These are phyloP conservation scores for Corythornis madagascariensis DNA, from an alignment of 2,113 vertebrate genomes.

Conservation along the genomic window DNA sequence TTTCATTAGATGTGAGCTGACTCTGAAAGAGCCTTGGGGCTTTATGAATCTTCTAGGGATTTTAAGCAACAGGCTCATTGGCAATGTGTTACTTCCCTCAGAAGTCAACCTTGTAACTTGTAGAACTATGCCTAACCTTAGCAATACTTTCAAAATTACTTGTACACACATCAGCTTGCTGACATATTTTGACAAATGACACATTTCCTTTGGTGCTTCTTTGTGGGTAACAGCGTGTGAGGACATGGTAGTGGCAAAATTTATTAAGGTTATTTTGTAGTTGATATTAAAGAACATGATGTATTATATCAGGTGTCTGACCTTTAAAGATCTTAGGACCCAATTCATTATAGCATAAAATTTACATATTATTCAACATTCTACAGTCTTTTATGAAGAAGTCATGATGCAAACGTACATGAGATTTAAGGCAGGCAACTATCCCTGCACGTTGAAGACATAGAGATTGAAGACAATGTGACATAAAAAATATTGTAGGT, in stretches of 20 bases:
- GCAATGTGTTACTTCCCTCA: conserved; percentile 8
- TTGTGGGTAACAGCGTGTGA: conserved; percentile 84
- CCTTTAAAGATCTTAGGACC: conserved; percentile 86
- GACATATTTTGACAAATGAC: conserved; percentile 83
- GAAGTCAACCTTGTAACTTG: conserved; percentile 62
- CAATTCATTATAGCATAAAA: conserved; percentile 87
- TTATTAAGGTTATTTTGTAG: conserved; percentile 86
- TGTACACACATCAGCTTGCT: conserved; percentile 75
- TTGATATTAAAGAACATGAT: conserved; percentile 87
- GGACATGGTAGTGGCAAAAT: conserved; percentile 80
- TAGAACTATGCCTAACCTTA: conserved; percentile 72
- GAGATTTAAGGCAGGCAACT: conserved; percentile 67
- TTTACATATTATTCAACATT: conserved; percentile 86
- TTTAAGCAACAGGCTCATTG: conserved; percentile 25
- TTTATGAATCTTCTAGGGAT: conserved; percentile 19
- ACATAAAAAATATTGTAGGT: conserved; percentile 42
- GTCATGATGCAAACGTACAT: conserved; percentile 69
- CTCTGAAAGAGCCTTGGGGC: conserved; percentile 2
- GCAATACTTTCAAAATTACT: conserved; percentile 77
- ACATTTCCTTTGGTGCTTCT: conserved; percentile 82
- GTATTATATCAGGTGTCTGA: conserved; percentile 86
- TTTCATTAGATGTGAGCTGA: conserved; percentile 3
- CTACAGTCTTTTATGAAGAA: conserved; percentile 78
- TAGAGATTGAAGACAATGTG: conserved; percentile 36
- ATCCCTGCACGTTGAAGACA: neutral